Base-by-base conservation (phyloP, 1,140 invertebrate species). In the Heterodera schachtii region DNA sequence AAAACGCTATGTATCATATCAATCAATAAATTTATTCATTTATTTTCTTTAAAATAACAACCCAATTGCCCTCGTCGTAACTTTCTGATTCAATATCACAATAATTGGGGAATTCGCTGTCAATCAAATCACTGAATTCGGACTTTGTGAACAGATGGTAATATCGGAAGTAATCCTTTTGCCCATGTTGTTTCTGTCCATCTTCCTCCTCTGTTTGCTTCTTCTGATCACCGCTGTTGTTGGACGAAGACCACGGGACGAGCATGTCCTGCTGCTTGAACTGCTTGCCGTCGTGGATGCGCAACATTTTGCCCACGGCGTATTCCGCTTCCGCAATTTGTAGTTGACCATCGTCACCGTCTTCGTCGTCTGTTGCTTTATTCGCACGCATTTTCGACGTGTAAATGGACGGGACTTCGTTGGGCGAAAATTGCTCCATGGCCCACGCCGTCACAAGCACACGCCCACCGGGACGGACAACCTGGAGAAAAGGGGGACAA, bases 401-500 rank as follows among this genome's bases (percentile, higher is more conserved):
- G 75, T 86, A 86, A 66, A 49, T 31, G 52, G 73, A 67, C 49
- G 43, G 47, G 69, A 78, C 84, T 85, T 96, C 94, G 77, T 94
- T 93, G 11, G 57, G 16, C 0, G 57, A 60, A n/a, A 11, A 60
- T 88, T 98, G 96, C 90, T 98, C 96, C 94, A 97, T 95, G 16
- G 96, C 95, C 96, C 96, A 98, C 1, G 97, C 96, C 19, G 95
- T 96, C 81, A 98, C 95, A 82, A 98, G 93, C n/a, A 97, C 92
- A 75, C 94, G 91, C 4, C 96, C 96, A 1, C 96, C 96, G 78
- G 96, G 95, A 80, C 94, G 91, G 3, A 97, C 92, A 49, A 98
- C 94, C 69, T 71, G 21, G 47, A 49, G 9, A 49, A 9, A 49
- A 49, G 0, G 8, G 31, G 6, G 41, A 41, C 9, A 31, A 4